Conservation (phyloP, 2,113 vertebrate species). For the Rhabdomys dilectus region DNA sequence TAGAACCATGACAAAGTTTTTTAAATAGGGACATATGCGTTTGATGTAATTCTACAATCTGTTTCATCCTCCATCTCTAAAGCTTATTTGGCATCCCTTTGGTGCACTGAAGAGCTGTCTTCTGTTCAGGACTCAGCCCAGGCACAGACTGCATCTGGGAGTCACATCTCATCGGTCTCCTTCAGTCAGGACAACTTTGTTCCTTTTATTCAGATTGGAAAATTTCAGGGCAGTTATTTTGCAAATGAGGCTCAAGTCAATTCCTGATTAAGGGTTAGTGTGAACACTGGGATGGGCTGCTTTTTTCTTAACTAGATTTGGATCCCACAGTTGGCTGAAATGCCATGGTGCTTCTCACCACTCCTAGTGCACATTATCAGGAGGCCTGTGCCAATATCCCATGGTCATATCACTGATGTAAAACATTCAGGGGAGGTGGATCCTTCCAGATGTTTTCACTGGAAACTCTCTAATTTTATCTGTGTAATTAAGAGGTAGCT, state of each 20-base stretch:
- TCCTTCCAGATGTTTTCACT: neutral
- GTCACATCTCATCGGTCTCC: neutral
- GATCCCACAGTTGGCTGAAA: neutral
- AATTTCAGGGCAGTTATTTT: neutral
- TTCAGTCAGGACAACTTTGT: neutral
- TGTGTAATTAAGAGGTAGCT: neutral
- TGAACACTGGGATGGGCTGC: neutral
- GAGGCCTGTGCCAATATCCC: neutral
- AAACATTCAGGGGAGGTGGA: no score
- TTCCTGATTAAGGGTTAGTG: neutral
- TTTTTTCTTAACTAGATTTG: neutral
- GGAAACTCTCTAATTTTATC: neutral
- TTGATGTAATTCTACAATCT: neutral
- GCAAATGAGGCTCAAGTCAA: neutral
- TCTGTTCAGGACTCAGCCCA: neutral
- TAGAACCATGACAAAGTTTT: neutral
- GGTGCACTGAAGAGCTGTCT: neutral
- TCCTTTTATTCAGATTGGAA: neutral
- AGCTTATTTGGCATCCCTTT: neutral
- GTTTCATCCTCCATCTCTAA: neutral
- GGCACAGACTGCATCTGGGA: neutral
- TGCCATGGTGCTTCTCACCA: neutral
- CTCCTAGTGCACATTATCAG: neutral
- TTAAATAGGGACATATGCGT: conserved; percentile 17
- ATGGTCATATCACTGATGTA: neutral